Percentiles rank a stretch among this genome's conserved stretches.
These are phyloP conservation scores for Oryzias dopingdopingensis DNA, from an alignment of 2,797 vertebrate genomes.

Conservation along the genomic window DNA sequence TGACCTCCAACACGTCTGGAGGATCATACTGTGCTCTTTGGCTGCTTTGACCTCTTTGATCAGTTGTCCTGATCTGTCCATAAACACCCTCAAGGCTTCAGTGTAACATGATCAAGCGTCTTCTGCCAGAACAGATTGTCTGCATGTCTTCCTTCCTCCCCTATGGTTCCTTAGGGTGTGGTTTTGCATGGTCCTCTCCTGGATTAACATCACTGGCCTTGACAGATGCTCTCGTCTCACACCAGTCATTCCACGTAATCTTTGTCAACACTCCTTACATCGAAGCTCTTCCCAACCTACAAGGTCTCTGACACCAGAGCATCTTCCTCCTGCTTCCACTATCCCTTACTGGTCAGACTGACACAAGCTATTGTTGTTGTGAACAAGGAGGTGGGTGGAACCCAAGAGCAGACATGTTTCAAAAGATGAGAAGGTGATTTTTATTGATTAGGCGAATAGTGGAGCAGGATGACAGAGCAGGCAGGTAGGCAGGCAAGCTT, in stretches of 20 bases:
- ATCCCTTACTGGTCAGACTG: too few species aligned
- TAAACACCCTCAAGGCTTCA: slow-evolving; percentile 20
- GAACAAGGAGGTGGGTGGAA: too few species aligned
- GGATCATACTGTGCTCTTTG: not conserved
- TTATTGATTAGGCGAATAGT: too few species aligned
- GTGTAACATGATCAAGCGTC: slow-evolving; percentile 22
- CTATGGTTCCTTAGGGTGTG: slow-evolving; percentile 47
- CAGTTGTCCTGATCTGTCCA: slow-evolving; percentile 19
- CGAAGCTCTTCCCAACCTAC: slow-evolving; percentile 13
- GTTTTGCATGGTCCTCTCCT: slow-evolving; percentile 29
- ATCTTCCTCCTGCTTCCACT: slow-evolving; percentile 35
- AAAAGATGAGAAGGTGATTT: too few species aligned
- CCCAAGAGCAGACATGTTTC: too few species aligned
- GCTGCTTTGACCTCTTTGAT: slow-evolving; percentile 25
- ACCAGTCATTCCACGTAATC: slow-evolving; percentile 61
- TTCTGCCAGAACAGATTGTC: slow-evolving; percentile 24
- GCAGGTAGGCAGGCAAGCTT: too few species aligned
- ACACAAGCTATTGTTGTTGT: too few species aligned
- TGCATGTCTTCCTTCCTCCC: slow-evolving; percentile 16
- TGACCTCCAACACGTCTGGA: too few species aligned
- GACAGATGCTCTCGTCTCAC: slow-evolving; percentile 49
- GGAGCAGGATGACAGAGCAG: too few species aligned
- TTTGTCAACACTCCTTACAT: slow-evolving; percentile 39
- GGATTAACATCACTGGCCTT: slow-evolving; percentile 39
- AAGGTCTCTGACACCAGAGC: slow-evolving; percentile 42